Base-by-base conservation (phyloP, 2,888 invertebrate genomes). In the Cyclophora punctaria region DNA sequence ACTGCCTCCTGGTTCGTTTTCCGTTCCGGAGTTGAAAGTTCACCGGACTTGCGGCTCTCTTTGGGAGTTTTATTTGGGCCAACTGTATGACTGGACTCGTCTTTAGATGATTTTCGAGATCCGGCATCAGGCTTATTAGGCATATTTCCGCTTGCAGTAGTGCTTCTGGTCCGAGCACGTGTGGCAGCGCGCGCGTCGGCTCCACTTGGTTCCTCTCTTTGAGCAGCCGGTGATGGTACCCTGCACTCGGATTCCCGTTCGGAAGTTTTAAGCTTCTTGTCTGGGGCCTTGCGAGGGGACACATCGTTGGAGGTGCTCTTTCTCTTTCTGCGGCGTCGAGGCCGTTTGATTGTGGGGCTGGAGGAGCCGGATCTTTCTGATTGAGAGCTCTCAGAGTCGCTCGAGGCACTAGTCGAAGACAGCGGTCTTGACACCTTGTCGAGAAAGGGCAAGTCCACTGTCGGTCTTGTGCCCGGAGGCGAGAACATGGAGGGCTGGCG, bases 231-330 rank as follows among this genome's bases (percentile, higher is more conserved):
- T 90, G 92, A 90, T 91, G 91, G 89, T 90, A 91, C 90, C 90
- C 92, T 89, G 83, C 89, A 90, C 90, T 91, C 92, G 91, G 91
- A 90, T 90, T 91, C 90, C 92, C 92, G 91, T 91, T 93, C 93
- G 92, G 93, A 93, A 93, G 93, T 93, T 93, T 93, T 93, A 92
- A 93, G 93, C 93, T 93, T 93, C 93, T 93, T 93, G 86, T 93
- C 93, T 79, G 92, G 92, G 90, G 92, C 90, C 91, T 91, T 92
- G 81, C 90, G 91, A 60, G 79, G 78, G 73, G 80, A 74, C 57
- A 73, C 66, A 71, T 84, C 84, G 48, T 66, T 74, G 48, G 85
- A 82, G 55, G 72, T 56, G 61, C 81, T 83, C 64, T 83, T 82
- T 49, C 72, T 75, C 67, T 83, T 85, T 63, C 87, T 70, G 48